Evolutionary conservation across 2,797 vertebrate genomes (phyloP), one percentile per base, ranked within the genome.

Genomic region (Morelia viridis): DNA sequence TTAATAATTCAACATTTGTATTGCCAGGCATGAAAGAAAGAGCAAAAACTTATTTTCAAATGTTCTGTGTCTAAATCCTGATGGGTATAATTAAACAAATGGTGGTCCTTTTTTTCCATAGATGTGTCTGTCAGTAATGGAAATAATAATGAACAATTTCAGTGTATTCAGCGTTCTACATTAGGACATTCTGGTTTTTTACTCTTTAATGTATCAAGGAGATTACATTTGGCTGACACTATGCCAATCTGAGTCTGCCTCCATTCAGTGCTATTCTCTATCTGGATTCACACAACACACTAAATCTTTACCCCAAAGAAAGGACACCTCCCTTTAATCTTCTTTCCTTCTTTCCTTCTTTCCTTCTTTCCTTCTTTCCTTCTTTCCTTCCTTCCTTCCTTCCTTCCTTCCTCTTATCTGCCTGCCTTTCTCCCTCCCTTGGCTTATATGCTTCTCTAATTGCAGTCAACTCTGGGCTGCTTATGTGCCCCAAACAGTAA

Each of bases 1-100:
- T 94, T 95, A 95, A 94, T 94, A 95, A 95, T 96, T 93, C 83
- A 95, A 50, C 0, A 0, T 85, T 57, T 46, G n/a, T 24, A 56
- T 91, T 85, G 24, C 93, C 90, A 26, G 62, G 58, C 91, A n/a
- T 87, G n/a, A 85, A 15, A 93, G 68, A 90, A 58, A 68, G 65
- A 64, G 46, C 58, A 60, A 80, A 68, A 84, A 61, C 80, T 13
- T 90, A 46, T 0, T 90, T 96, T 96, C 94, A 84, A 95, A 87
- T 19, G 8, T 3, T 8, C 24, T 62, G 9, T 3, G 91, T 93
- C 83, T 91, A 88, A 93, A 94, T 88, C 17, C 90, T 90, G 57
- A 76, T 85, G 93, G 91, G 80, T 35, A 35, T 31, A 85, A 71
- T 24, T 62, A 76, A 88, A 90, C 89, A 68, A 89, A 19, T 91